These are phyloP conservation scores for Protaetia brevitarsis DNA, from an alignment of 1,140 invertebrate species.

Conservation along the genomic window DNA sequence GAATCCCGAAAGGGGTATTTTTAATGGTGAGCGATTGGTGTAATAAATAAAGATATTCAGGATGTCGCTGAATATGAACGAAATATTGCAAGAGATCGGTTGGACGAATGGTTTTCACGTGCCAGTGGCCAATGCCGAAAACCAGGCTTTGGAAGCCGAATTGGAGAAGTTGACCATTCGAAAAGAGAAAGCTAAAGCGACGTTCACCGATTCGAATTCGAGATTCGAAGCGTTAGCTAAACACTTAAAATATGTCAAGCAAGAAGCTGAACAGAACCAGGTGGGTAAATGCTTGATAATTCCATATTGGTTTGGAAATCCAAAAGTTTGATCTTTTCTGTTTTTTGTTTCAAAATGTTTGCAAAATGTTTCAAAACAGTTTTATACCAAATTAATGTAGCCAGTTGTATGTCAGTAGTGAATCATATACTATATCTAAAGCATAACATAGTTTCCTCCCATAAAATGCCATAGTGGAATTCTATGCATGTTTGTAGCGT, in stretches of 20 bases:
- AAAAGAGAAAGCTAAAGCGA: conserved; percentile 35
- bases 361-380: no score
- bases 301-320: no score
- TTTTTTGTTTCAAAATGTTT: background rate
- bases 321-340: background rate
- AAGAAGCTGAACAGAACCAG: conserved; percentile 58
- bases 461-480: no score
- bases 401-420: no score
- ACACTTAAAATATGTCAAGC: conserved; percentile 53
- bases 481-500: no score
- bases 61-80: conserved; percentile 17
- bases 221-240: conserved; percentile 52
- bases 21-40: background rate
- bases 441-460: no score
- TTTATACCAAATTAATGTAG: no score
- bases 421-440: no score
- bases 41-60: background rate
- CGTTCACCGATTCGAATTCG: conserved; percentile 33
- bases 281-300: no score
- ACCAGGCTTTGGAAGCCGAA: conserved; percentile 61
- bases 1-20: no score
- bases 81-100: conserved; percentile 62
- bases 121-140: conserved; percentile 69
- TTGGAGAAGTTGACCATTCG: conserved; percentile 46
- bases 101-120: conserved; percentile 69